phyloP scores from a whole-genome alignment of 2,888 invertebrate species.

The Didymodactylos carnosus region DNA sequence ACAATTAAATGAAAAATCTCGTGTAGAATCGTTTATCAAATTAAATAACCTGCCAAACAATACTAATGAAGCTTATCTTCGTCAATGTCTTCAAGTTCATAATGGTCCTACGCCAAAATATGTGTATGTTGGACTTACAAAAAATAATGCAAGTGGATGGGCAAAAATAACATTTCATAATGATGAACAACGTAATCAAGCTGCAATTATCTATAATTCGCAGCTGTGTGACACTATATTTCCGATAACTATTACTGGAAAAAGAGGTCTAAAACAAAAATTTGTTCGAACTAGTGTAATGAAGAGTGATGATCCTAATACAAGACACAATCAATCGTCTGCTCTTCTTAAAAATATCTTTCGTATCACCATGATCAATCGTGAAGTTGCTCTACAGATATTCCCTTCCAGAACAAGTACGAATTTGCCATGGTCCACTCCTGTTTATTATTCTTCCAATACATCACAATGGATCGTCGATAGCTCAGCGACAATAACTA shows the following conservation, averaged over 20 bases:
- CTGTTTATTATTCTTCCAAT: not conserved
- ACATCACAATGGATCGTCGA: not conserved
- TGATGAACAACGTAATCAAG: not conserved
- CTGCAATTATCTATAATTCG: not conserved
- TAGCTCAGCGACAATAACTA: not conserved
- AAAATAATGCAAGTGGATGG: not conserved
- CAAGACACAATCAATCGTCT: not conserved
- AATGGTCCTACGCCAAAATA: not conserved
- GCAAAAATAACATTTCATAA: not conserved
- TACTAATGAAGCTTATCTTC: not conserved
- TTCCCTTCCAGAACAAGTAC: no score
- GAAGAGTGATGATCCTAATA: not conserved
- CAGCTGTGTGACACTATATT: not conserved
- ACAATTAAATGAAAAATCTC: not conserved
- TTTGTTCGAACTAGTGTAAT: not conserved
- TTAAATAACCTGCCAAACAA: not conserved
- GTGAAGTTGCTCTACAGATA: not conserved
- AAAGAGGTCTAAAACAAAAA: not conserved
- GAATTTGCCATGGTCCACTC: no score
- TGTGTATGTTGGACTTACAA: not conserved
- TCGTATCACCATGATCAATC: not conserved
- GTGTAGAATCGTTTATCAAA: not conserved
- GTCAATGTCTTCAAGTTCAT: not conserved
- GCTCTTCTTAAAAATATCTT: not conserved
- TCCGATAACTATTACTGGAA: not conserved